These are phyloP conservation scores for Epistrophe grossulariae DNA, from an alignment of 2,888 invertebrate species.

Conservation along the genomic window DNA sequence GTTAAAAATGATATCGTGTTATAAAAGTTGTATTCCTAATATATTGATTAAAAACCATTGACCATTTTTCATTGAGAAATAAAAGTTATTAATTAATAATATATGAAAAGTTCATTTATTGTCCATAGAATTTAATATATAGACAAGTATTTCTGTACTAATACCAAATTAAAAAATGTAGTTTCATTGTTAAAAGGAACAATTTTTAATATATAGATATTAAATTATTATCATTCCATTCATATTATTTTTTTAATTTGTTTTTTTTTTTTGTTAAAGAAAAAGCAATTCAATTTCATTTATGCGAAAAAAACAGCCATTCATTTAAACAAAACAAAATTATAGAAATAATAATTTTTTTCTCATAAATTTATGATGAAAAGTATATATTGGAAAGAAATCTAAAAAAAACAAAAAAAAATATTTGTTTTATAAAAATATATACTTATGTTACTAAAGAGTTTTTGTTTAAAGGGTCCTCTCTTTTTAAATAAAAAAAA, in stretches of 20 bases:
- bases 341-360: constrained; percentile 16
- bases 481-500: constrained; percentile 52
- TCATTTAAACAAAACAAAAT: constrained; percentile 40
- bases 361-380: constrained; percentile 9
- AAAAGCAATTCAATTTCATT: constrained; percentile 65
- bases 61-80: no score
- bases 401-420: constrained; percentile 48
- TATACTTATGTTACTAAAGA: constrained; percentile 65
- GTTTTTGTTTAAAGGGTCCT: constrained; percentile 73
- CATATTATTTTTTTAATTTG: neutral
- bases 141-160: neutral
- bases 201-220: neutral
- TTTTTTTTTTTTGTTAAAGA: constrained; percentile 36
- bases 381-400: constrained; percentile 31
- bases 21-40: no score
- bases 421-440: constrained; percentile 26
- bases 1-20: no score
- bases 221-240: constrained; percentile 62
- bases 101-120: no score
- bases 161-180: neutral
- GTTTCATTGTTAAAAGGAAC: neutral
- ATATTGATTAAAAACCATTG: no score
- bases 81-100: no score
- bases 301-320: constrained; percentile 73
- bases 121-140: neutral